Evolutionary conservation across 2,797 vertebrate genomes (phyloP).

Genomic region (Myotis daubentonii): DNA sequence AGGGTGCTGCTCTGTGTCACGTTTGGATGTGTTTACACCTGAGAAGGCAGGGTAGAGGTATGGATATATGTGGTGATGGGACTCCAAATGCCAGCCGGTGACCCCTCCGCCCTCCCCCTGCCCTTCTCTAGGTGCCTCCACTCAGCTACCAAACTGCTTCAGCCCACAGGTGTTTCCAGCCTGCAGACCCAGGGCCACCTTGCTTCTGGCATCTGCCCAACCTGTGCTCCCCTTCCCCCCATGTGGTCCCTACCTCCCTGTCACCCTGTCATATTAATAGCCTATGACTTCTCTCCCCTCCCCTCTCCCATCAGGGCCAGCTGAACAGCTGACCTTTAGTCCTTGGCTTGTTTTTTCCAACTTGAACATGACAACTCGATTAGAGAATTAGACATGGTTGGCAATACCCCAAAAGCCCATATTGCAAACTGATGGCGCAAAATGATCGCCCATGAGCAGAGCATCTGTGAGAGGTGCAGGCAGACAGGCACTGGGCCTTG

Average conservation of each 20-base stretch:
- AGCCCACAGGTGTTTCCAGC: not conserved
- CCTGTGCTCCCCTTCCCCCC: rapidly evolving
- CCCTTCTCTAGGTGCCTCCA: not conserved
- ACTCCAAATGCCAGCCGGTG: not conserved
- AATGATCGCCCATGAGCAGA: not conserved
- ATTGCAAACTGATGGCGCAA: not conserved
- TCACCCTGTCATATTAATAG: not conserved
- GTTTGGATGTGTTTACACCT: not conserved
- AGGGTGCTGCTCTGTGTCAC: no score
- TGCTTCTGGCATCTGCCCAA: not conserved
- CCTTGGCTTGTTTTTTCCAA: not conserved
- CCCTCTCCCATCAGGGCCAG: not conserved
- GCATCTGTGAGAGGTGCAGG: not conserved
- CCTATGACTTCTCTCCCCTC: not conserved
- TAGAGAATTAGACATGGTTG: slow-evolving; percentile 29
- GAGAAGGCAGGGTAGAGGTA: no score
- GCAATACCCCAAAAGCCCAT: not conserved
- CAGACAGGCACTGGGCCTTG: not conserved
- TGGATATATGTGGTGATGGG: not conserved
- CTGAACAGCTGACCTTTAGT: not conserved
- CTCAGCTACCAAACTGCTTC: not conserved
- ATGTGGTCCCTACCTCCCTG: not conserved
- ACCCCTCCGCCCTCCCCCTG: rapidly evolving
- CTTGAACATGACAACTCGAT: slow-evolving; percentile 27
- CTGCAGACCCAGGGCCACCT: not conserved